Conservation (phyloP, 2,113 vertebrate species). For the Indicator indicator region DNA sequence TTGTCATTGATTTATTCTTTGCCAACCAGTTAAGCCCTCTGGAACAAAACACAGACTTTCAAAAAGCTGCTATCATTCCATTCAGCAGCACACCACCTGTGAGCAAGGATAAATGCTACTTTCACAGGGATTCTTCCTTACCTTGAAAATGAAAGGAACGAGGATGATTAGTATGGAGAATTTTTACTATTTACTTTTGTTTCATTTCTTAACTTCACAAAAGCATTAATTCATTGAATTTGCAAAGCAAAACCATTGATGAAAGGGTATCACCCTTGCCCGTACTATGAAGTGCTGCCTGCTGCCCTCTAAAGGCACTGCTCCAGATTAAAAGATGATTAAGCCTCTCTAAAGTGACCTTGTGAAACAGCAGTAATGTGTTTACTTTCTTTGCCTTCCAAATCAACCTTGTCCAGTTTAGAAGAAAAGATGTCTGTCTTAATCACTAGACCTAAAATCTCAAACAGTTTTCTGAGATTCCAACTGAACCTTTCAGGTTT, state of each 20-base stretch:
- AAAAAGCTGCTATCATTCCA: background rate
- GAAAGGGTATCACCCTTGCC: background rate
- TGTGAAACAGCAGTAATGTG: background rate
- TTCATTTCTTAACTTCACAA: background rate
- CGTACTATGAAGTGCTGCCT: background rate
- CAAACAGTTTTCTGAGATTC: background rate
- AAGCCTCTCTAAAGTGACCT: background rate
- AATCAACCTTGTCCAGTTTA: background rate
- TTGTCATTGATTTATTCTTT: constrained; percentile 17
- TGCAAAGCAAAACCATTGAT: background rate
- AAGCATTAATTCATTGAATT: background rate
- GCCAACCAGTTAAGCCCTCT: background rate
- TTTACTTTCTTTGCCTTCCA: constrained; percentile 22
- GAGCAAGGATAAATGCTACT: background rate
- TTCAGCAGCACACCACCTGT: background rate
- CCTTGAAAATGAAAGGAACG: background rate
- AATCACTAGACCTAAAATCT: background rate
- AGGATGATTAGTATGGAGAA: background rate
- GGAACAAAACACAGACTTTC: background rate
- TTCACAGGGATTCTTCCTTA: background rate
- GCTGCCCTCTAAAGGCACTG: background rate
- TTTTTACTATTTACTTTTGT: background rate
- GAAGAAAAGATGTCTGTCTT: background rate
- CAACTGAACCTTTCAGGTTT: background rate
- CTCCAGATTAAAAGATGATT: constrained; percentile 5